Evolutionary conservation across 2,888 invertebrate species (phyloP), one percentile per base, ranked within the genome.

Genomic region (Limnephilus marmoratus): DNA sequence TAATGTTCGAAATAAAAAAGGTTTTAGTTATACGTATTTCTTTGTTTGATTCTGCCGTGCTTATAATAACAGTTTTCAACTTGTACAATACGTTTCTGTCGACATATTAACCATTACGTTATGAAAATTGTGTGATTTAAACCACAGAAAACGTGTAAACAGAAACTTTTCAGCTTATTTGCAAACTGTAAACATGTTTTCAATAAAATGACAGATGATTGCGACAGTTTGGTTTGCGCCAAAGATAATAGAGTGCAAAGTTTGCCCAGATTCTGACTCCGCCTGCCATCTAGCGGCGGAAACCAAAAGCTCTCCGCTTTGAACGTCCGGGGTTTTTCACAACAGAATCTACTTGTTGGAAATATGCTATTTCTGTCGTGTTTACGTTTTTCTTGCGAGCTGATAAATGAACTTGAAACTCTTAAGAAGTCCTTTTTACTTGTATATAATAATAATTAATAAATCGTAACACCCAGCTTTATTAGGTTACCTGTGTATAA

Each of bases 151-250:
- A 80, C 80, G 80, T 88, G 88, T 80, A 89, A 89, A 80, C 88
- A 37, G 80, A 89, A 89, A 89, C 88, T 89, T 89, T 80, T 89
- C 88, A 80, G 81, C 88, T 80, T 89, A 89, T 89, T 89, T 89
- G 88, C 41, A n/a, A 81, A 89, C 88, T 88, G 88, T 88, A 31
- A 88, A 88, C 88, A 88, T 88, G 88, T 88, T 88, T 89, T 89
- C 80, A 89, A 89, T 89, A 81, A 34, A 89, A 89, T 89, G 88
- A 89, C 88, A 89, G 88, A 89, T 89, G 88, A 89, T 89, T 89
- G 81, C 88, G 81, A 80, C 81, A 81, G 24, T 81, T 31, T 29
- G 49, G 31, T 80, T 29, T 24, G 45, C 29, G 11, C 11, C 45
- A 45, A 45, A 45, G 45, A 45, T 45, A 45, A 12, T 12, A 45